These are phyloP conservation scores for Eupristina koningsbergeri DNA, from an alignment of 1,140 invertebrate genomes.

Conservation along the genomic window DNA sequence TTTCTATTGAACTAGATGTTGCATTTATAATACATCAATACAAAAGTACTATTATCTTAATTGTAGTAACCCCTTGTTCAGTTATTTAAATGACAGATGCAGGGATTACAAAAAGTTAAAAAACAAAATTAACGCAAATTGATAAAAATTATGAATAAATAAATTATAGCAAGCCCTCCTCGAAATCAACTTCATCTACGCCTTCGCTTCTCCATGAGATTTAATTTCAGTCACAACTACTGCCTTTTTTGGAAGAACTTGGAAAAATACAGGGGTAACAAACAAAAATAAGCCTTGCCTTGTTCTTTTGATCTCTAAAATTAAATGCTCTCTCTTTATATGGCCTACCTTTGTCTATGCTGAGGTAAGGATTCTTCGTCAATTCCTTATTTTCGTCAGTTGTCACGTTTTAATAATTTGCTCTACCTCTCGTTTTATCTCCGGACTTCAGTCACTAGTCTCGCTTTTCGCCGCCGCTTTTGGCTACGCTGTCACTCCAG, in stretches of 20 bases:
- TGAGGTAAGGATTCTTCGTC: neutral
- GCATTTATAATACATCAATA: neutral
- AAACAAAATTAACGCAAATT: too few species aligned
- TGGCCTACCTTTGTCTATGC: slow-evolving; percentile 23
- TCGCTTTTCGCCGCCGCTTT: neutral
- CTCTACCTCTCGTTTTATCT: neutral
- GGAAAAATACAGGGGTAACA: neutral
- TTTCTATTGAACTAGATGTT: neutral
- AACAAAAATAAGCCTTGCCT: neutral
- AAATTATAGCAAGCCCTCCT: neutral
- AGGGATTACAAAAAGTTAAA: neutral
- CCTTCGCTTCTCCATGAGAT: neutral
- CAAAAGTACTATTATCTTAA: neutral
- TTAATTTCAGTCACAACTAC: neutral
- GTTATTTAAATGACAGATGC: neutral
- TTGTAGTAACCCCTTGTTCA: neutral
- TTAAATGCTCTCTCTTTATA: neutral
- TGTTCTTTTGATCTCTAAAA: neutral
- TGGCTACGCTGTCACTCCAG: neutral
- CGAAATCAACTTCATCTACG: neutral
- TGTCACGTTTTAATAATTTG: neutral
- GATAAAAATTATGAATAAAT: neutral
- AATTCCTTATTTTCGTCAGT: neutral
- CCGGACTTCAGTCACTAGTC: neutral
- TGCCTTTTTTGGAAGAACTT: neutral